A percentile compares a stretch with the other conserved stretches of the same genome.
Evolutionary conservation across 2,113 vertebrate species (phyloP).

Genomic region (Ivindomyrus marchei): DNA sequence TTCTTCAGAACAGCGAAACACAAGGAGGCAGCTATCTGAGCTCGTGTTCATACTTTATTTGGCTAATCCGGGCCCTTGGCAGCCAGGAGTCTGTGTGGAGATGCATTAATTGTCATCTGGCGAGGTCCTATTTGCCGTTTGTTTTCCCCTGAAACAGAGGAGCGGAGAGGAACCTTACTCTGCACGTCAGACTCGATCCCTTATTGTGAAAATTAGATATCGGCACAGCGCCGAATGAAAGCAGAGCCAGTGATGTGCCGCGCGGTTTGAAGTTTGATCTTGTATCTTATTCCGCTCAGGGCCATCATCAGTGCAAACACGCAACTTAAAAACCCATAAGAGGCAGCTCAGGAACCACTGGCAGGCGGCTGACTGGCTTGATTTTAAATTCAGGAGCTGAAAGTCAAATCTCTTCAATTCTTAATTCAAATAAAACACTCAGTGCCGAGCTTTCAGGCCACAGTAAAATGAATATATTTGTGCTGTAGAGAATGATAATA

Average conservation of each 20-base stretch:
- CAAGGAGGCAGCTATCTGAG: not conserved
- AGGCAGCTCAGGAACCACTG: conserved; percentile 24
- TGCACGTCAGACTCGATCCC: conserved; percentile 35
- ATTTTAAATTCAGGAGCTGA: conserved; percentile 18
- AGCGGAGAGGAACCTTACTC: conserved; percentile 26
- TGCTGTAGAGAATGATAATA: not conserved
- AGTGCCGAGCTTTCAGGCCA: not conserved
- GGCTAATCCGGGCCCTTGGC: not conserved
- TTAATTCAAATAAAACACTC: not conserved
- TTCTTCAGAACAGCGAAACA: not conserved
- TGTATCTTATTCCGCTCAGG: conserved; percentile 37
- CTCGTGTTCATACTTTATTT: not conserved
- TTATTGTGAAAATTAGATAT: conserved; percentile 32
- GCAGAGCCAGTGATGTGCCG: conserved; percentile 30
- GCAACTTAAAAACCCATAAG: conserved; percentile 27
- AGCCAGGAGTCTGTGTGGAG: conserved; percentile 6
- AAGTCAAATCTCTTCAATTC: conserved; percentile 12
- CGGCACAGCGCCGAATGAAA: conserved; percentile 27
- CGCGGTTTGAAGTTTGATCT: conserved; percentile 37
- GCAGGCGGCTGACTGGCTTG: conserved; percentile 17
- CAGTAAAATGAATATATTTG: not conserved
- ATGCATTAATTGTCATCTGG: conserved; percentile 26
- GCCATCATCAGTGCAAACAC: conserved; percentile 36
- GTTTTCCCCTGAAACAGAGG: conserved; percentile 32
- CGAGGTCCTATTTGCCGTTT: conserved; percentile 21